These are phyloP conservation scores for Neolamprologus ventralis DNA, from an alignment of 2,113 vertebrate species.

Conservation along the genomic window DNA sequence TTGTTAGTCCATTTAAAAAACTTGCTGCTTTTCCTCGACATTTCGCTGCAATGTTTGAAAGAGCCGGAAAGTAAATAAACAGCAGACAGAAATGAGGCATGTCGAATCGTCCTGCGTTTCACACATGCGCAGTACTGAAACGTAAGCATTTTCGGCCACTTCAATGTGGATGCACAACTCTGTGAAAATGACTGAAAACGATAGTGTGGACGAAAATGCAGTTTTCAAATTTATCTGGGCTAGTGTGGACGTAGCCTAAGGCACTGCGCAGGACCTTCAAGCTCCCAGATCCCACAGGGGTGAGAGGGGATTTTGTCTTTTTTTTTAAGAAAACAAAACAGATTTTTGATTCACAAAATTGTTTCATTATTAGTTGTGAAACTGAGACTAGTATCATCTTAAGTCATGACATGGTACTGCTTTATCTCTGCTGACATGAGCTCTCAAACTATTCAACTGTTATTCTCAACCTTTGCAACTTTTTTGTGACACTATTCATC, in stretches of 20 bases:
- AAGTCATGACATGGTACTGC: background rate
- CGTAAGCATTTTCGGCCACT: background rate
- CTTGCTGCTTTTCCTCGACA: background rate
- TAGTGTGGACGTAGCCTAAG: background rate
- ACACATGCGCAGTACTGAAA: background rate
- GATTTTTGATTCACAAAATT: background rate
- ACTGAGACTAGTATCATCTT: background rate
- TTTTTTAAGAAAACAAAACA: background rate
- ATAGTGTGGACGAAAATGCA: background rate
- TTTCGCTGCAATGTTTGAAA: background rate
- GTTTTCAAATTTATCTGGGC: background rate
- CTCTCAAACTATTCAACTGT: background rate
- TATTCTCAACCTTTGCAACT: background rate
- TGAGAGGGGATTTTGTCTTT: rapidly evolving
- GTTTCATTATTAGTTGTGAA: background rate
- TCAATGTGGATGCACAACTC: background rate
- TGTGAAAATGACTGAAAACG: background rate
- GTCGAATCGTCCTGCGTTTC: background rate
- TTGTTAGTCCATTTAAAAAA: background rate
- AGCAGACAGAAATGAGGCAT: background rate
- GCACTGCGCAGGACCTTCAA: background rate
- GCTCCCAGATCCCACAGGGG: background rate
- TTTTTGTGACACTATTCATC: background rate
- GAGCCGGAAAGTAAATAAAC: background rate
- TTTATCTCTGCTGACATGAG: background rate